A percentile compares a stretch with the other conserved stretches of the same genome.
These are phyloP conservation scores for Nibea coibor DNA, from an alignment of 2,113 vertebrate species.

Conservation along the genomic window DNA sequence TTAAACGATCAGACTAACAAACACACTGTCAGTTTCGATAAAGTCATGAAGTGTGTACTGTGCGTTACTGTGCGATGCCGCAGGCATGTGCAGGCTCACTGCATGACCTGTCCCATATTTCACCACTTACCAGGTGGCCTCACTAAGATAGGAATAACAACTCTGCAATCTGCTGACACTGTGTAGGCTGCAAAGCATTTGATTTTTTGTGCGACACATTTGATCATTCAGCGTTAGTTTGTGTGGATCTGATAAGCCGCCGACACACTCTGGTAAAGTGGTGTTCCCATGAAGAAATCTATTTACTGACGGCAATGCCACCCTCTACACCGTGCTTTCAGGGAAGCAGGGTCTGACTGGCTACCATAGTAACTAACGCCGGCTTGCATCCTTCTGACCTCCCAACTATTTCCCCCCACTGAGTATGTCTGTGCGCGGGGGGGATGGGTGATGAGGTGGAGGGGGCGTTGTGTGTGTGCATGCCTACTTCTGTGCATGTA, in stretches of 20 bases:
- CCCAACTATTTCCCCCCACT: slow-evolving; percentile 34
- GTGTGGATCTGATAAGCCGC: slow-evolving; percentile 25
- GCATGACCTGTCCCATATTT: slow-evolving; percentile 56
- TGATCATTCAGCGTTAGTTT: slow-evolving; percentile 31
- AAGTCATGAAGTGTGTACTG: slow-evolving; percentile 21
- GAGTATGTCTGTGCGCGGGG: slow-evolving; percentile 15
- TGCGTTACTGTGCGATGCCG: slow-evolving; percentile 35
- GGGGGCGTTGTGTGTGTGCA: background rate
- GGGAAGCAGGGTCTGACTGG: slow-evolving; percentile 37
- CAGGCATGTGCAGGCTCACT: slow-evolving; percentile 29
- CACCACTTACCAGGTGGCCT: slow-evolving; percentile 48
- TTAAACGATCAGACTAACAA: slow-evolving; percentile 10
- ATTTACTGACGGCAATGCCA: slow-evolving; percentile 30
- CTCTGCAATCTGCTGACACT: slow-evolving; percentile 34
- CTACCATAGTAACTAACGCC: slow-evolving; percentile 73
- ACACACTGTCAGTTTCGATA: slow-evolving; percentile 44
- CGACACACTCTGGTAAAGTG: slow-evolving; percentile 24
- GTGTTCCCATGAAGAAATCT: slow-evolving; percentile 41
- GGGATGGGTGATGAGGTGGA: slow-evolving; percentile 7
- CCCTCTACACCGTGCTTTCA: slow-evolving; percentile 16
- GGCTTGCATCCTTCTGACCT: slow-evolving; percentile 52
- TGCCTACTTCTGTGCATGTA: slow-evolving; percentile 20
- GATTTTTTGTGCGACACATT: slow-evolving; percentile 32
- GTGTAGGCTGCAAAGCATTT: slow-evolving; percentile 39
- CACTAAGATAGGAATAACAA: slow-evolving; percentile 38